phyloP scores from a whole-genome alignment of 2,888 invertebrate species.

The Scelioninae gen. 2 region DNA sequence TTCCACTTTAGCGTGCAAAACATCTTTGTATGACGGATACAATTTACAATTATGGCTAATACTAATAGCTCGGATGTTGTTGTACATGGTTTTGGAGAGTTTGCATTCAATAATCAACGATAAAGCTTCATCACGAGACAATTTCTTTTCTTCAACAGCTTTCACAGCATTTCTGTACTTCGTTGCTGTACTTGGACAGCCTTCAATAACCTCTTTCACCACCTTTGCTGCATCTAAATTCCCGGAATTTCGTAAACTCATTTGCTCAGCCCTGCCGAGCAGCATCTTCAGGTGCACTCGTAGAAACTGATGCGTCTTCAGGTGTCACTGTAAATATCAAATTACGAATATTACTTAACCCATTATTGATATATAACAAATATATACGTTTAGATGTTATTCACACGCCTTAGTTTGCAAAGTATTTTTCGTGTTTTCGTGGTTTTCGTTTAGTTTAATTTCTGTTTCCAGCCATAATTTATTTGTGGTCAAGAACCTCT shows the following conservation, averaged over 20 bases:
- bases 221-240: constrained; percentile 36
- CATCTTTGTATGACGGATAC: too few relatives aligned
- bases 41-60: background rate
- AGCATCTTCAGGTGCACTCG: background rate
- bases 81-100: constrained; percentile 22
- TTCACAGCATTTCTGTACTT: constrained; percentile 38
- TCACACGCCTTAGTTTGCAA: constrained; percentile 4
- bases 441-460: too few relatives aligned
- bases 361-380: too few relatives aligned
- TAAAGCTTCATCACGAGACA: constrained; percentile 41
- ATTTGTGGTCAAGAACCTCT: too few relatives aligned
- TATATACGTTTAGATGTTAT: too few relatives aligned
- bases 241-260: constrained; percentile 31
- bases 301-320: too few relatives aligned
- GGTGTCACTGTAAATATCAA: too few relatives aligned
- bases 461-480: too few relatives aligned
- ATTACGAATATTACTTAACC: too few relatives aligned
- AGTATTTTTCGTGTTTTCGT: constrained; percentile 1
- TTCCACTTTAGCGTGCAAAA: too few relatives aligned
- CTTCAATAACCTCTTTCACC: too few relatives aligned
- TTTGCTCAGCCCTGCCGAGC: constrained; percentile 11
- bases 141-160: too few relatives aligned
- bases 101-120: constrained; percentile 45
- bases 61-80: constrained; percentile 13
- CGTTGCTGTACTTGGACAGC: constrained; percentile 34